These are phyloP conservation scores for Caenorhabditis sp. DNA, from an alignment of 2,888 invertebrate species.

Conservation along the genomic window DNA sequence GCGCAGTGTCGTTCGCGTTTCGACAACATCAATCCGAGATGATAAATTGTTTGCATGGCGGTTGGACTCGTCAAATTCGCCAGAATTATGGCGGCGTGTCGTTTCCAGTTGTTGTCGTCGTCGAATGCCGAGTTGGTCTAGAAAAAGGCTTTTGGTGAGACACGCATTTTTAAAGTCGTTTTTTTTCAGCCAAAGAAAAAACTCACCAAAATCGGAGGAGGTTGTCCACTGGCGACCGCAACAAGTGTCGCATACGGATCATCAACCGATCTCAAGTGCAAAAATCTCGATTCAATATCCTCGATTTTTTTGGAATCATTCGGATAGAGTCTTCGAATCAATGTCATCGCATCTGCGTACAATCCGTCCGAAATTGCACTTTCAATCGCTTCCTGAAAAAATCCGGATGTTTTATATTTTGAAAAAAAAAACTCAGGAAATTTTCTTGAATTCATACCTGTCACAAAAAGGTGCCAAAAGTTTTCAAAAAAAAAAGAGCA, in stretches of 20 bases:
- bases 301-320: constrained; percentile 45
- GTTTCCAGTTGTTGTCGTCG: constrained; percentile 84
- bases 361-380: constrained; percentile 58
- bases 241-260: constrained; percentile 62
- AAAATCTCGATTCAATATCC: constrained; percentile 52
- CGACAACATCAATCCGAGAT: constrained; percentile 45
- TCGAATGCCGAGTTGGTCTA: constrained; percentile 63
- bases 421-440: no score
- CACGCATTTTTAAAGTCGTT: no score
- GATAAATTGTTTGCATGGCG: constrained; percentile 38
- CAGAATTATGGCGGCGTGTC: constrained; percentile 92
- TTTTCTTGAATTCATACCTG: neutral
- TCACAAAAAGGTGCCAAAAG: no score
- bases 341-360: constrained; percentile 61
- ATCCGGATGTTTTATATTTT: neutral
- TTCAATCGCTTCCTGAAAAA: constrained; percentile 62
- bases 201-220: constrained; percentile 55
- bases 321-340: constrained; percentile 37
- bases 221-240: constrained; percentile 51
- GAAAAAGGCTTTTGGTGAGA: no score
- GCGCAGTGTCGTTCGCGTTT: constrained; percentile 83
- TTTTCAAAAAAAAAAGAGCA: no score
- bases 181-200: neutral
- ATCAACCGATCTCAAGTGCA: constrained; percentile 51
- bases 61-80: constrained; percentile 75